Evolutionary conservation across 92 coral and sea anemone genomes (phyloP).

Genomic region (Phenganax stokvisi): DNA sequence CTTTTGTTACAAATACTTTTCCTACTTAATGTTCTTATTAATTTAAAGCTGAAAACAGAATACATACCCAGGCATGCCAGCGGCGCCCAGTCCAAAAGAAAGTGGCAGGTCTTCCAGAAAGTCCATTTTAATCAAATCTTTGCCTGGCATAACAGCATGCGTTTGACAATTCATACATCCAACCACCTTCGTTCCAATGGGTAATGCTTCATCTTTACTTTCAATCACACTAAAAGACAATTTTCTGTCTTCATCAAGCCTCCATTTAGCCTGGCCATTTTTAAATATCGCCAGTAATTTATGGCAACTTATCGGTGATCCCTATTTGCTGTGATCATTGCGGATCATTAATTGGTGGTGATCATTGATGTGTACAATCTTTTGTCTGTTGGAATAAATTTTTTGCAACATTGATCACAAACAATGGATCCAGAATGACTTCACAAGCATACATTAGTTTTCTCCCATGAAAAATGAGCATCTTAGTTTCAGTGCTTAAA

Average conservation of each 20-base stretch:
- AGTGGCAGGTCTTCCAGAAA: slow-evolving; percentile 38
- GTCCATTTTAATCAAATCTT: slow-evolving; percentile 32
- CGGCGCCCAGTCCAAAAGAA: slow-evolving; percentile 45
- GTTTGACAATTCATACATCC: slow-evolving; percentile 49
- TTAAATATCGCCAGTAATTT: no score
- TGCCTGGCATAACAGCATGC: slow-evolving; percentile 40
- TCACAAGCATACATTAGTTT: no score
- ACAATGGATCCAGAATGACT: no score
- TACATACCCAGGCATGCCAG: slow-evolving; percentile 55
- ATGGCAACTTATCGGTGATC: no score
- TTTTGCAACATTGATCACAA: no score
- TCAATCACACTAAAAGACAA: slow-evolving; percentile 42
- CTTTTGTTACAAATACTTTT: neutral
- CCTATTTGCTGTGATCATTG: no score
- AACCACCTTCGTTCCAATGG: slow-evolving; percentile 36
- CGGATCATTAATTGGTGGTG: no score
- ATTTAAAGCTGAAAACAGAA: neutral
- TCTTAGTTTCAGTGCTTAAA: no score
- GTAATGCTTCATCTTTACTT: slow-evolving; percentile 46
- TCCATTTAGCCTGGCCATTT: no score
- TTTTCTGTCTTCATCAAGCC: neutral
- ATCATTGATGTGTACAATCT: no score
- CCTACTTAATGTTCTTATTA: neutral
- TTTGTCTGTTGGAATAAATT: no score
- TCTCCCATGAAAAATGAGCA: no score